These are phyloP conservation scores for Enteromius treurensis DNA, from an alignment of 2,797 vertebrate genomes.

Conservation along the genomic window DNA sequence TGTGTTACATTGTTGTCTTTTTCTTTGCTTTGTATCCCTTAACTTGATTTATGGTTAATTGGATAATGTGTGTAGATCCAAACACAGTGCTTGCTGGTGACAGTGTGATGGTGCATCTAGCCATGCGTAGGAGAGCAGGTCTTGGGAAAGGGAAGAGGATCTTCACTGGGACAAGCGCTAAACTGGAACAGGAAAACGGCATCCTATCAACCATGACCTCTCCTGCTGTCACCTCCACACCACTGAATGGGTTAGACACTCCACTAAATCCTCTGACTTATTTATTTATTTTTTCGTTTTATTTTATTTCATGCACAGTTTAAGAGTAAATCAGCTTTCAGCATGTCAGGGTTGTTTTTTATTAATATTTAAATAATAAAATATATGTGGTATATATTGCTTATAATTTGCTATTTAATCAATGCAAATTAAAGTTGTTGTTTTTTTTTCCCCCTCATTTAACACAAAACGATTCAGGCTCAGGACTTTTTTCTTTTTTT, in stretches of 20 bases:
- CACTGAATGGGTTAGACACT: slow-evolving; percentile 73
- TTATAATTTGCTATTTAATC: no score
- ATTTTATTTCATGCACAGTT: neutral
- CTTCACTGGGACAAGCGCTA: slow-evolving; percentile 64
- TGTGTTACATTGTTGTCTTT: neutral
- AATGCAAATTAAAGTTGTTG: no score
- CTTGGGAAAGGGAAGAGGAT: slow-evolving; percentile 65
- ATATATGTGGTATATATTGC: no score
- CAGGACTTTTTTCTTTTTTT: no score
- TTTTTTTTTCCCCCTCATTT: no score
- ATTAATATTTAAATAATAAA: neutral
- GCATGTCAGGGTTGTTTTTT: neutral
- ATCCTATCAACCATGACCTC: slow-evolving; percentile 63
- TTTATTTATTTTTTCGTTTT: no score
- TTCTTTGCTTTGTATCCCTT: no score
- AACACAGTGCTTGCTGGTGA: slow-evolving; percentile 73
- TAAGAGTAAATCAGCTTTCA: neutral
- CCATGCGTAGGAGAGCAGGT: slow-evolving; percentile 60
- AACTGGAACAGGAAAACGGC: slow-evolving; percentile 63
- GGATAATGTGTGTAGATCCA: slow-evolving; percentile 60
- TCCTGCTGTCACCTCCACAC: slow-evolving; percentile 68
- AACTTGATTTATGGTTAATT: neutral
- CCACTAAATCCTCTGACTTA: neutral
- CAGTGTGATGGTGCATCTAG: slow-evolving; percentile 71
- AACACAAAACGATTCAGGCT: no score